A percentile compares a stretch with the other conserved stretches of the same genome.
Evolutionary conservation across 2,797 vertebrate species (phyloP).

Genomic region (Muscicapa striata): DNA sequence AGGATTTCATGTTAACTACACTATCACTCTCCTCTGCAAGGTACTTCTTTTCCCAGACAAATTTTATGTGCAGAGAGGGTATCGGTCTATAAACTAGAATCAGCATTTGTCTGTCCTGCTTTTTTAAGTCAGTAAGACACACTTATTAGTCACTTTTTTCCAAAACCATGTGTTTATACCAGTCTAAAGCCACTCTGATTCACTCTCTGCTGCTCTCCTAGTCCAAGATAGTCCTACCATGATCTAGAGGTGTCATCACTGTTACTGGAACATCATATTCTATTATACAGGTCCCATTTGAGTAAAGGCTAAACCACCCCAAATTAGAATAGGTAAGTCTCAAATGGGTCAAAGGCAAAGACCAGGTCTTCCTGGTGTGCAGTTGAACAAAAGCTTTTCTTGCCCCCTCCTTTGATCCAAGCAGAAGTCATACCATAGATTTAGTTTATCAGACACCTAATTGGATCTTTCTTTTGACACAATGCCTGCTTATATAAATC

Average conservation of each 20-base stretch:
- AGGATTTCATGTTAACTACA: not conserved
- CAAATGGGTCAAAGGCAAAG: not conserved
- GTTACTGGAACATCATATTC: not conserved
- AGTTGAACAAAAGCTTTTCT: not conserved
- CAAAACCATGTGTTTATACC: not conserved
- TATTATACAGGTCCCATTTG: fast-evolving
- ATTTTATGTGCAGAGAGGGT: not conserved
- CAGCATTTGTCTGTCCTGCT: not conserved
- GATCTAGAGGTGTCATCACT: not conserved
- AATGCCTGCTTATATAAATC: not conserved
- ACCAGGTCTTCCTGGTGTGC: not conserved
- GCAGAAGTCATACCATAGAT: not conserved
- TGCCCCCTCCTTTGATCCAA: not conserved
- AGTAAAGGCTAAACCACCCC: not conserved
- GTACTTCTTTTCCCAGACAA: not conserved
- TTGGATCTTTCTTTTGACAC: not conserved
- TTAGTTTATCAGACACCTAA: not conserved
- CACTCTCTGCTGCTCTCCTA: not conserved
- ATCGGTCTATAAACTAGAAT: not conserved
- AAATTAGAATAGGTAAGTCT: not conserved
- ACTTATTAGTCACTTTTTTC: not conserved
- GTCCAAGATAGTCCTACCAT: not conserved
- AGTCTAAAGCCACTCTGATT: not conserved
- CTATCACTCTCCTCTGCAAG: not conserved
- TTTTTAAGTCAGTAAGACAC: not conserved